phyloP scores from a whole-genome alignment of 2,113 vertebrate species.

The Urocynchramus pylzowi region DNA sequence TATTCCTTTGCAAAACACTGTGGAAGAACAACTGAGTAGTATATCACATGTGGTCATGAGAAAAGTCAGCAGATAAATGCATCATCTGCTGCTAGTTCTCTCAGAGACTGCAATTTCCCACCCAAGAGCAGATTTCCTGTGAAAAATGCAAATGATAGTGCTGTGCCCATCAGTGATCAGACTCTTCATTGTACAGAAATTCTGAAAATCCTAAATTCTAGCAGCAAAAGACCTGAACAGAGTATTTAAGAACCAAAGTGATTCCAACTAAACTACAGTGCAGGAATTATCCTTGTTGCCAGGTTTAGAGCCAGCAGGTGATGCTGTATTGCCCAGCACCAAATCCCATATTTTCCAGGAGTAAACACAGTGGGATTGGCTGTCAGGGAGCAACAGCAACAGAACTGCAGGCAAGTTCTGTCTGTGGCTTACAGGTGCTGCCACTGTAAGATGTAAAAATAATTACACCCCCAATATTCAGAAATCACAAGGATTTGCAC shows the following conservation, averaged over 20 bases:
- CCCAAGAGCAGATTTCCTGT: background rate
- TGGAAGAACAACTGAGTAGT: background rate
- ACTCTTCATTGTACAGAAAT: background rate
- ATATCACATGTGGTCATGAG: rapidly evolving
- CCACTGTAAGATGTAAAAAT: background rate
- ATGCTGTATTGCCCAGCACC: background rate
- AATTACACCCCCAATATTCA: background rate
- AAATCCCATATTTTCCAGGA: background rate
- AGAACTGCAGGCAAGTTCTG: background rate
- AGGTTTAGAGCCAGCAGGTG: background rate
- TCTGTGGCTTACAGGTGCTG: background rate
- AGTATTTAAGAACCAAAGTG: background rate
- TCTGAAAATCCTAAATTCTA: background rate
- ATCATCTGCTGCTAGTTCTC: background rate
- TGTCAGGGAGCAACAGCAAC: background rate
- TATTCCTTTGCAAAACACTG: background rate
- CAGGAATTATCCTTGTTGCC: background rate
- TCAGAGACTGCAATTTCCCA: background rate
- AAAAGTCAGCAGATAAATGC: background rate
- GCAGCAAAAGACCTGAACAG: background rate
- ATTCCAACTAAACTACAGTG: background rate
- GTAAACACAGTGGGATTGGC: rapidly evolving
- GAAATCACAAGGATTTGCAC: background rate
- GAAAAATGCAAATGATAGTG: background rate
- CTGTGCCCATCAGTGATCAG: background rate